Evolutionary conservation across 2,888 invertebrate species (phyloP).

Genomic region (Craniophora ligustri): DNA sequence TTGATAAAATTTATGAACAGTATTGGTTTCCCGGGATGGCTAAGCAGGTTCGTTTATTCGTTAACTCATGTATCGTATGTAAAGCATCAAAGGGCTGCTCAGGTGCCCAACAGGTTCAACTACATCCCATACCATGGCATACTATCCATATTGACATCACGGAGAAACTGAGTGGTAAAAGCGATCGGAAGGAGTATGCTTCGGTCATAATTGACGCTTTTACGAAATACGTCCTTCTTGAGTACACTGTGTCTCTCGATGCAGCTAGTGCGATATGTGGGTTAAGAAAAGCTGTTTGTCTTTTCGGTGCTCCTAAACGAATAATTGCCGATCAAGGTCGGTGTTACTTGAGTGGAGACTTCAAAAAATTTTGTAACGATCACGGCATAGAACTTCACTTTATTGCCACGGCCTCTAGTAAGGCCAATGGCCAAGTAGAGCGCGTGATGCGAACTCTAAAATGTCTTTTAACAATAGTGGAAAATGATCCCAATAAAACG

Average conservation of each 20-base stretch:
- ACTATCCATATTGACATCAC: slow-evolving; percentile 55
- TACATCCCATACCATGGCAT: slow-evolving; percentile 57
- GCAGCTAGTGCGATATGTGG: slow-evolving; percentile 26
- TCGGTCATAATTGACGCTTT: slow-evolving; percentile 53
- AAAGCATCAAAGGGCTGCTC: slow-evolving; percentile 5
- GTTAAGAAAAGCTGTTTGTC: slow-evolving; percentile 39
- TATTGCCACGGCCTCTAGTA: slow-evolving; percentile 46
- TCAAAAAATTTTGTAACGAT: slow-evolving; percentile 38
- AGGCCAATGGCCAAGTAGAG: slow-evolving; percentile 10
- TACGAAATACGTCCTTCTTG: slow-evolving; percentile 48
- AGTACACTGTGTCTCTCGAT: slow-evolving; percentile 33
- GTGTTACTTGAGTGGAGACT: slow-evolving; percentile 34
- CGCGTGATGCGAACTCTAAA: slow-evolving; percentile 12
- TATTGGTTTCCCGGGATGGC: slow-evolving; percentile 11
- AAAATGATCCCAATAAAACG: slow-evolving; percentile 12
- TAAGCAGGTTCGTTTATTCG: no score
- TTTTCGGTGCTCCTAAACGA: slow-evolving; percentile 47
- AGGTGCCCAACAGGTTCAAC: background rate
- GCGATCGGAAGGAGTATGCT: slow-evolving; percentile 41
- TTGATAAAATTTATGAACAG: background rate
- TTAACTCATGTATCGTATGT: slow-evolving; percentile 1
- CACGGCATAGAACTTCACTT: slow-evolving; percentile 45
- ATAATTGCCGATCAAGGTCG: slow-evolving; percentile 48
- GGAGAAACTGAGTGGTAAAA: slow-evolving; percentile 33
- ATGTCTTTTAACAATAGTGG: slow-evolving; percentile 6